These are phyloP conservation scores for Takifugu rubripes DNA, from an alignment of 2,797 vertebrate species.

Conservation along the genomic window DNA sequence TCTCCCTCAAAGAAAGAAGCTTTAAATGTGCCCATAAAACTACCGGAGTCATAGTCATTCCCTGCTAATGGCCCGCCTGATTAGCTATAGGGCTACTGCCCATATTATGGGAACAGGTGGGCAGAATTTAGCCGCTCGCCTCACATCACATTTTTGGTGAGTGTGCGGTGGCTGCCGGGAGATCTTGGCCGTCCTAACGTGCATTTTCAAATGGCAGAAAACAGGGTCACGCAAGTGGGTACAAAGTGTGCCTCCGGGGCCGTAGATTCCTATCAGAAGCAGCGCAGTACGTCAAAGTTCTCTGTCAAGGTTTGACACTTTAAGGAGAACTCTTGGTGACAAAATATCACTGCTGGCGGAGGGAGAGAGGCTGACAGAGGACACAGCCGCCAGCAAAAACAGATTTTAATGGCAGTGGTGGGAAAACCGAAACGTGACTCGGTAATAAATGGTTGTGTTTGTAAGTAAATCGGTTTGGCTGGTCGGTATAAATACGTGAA, in stretches of 20 bases:
- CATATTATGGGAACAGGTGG: slow-evolving; percentile 31
- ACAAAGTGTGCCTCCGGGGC: slow-evolving; percentile 6
- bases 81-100: slow-evolving; percentile 28
- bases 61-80: slow-evolving; percentile 37
- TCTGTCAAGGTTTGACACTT: slow-evolving; percentile 24
- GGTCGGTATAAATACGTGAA: too few species aligned
- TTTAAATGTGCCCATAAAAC: slow-evolving; percentile 48
- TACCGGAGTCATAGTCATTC: slow-evolving; percentile 40
- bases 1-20: slow-evolving; percentile 34
- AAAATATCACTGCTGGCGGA: slow-evolving; percentile 30
- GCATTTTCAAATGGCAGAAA: not conserved
- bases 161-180: slow-evolving; percentile 1
- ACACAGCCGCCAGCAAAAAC: slow-evolving; percentile 8
- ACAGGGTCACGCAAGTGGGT: slow-evolving; percentile 16
- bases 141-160: slow-evolving; percentile 14
- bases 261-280: slow-evolving; percentile 18
- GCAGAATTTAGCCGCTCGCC: slow-evolving; percentile 29
- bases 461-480: too few species aligned
- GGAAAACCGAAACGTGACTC: too few species aligned
- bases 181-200: too few species aligned
- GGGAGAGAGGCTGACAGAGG: slow-evolving; percentile 18
- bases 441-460: too few species aligned
- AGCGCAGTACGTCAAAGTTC: slow-evolving; percentile 14
- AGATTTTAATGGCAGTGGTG: too few species aligned
- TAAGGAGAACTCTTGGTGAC: slow-evolving; percentile 14